Percentiles rank a stretch among this genome's conserved stretches.
These are phyloP conservation scores for Lepus oiostolus DNA, from an alignment of 2,797 vertebrate species.

Conservation along the genomic window DNA sequence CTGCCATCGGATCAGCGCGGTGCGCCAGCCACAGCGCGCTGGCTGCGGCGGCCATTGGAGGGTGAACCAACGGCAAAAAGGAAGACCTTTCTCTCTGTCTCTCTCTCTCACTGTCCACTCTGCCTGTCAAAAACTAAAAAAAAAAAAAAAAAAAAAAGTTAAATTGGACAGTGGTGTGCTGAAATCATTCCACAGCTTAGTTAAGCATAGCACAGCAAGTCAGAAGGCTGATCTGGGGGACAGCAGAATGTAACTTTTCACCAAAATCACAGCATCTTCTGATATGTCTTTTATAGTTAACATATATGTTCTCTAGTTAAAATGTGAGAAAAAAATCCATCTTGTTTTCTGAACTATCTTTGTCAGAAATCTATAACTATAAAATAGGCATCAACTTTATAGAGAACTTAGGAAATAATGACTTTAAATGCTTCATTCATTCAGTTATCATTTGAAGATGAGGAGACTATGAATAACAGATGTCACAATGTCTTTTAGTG, in stretches of 20 bases:
- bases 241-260: background rate
- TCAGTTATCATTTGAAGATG: slow-evolving; percentile 1
- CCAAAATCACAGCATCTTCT: background rate
- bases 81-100: too few species aligned
- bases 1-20: too few species aligned
- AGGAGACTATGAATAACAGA: background rate
- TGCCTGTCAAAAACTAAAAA: too few species aligned
- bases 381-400: background rate
- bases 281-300: background rate
- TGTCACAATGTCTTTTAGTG: background rate
- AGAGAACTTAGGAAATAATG: background rate
- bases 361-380: background rate
- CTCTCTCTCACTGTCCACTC: too few species aligned
- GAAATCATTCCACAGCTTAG: background rate
- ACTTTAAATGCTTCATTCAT: background rate
- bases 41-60: too few species aligned
- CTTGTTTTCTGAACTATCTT: background rate
- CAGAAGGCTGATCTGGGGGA: background rate
- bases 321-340: background rate
- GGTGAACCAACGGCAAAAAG: too few species aligned
- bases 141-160: background rate
- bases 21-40: too few species aligned
- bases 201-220: background rate
- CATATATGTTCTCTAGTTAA: background rate
- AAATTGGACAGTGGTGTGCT: background rate